phyloP scores from a whole-genome alignment of 2,113 vertebrate genomes.

The Forbesichthys agassizii region DNA sequence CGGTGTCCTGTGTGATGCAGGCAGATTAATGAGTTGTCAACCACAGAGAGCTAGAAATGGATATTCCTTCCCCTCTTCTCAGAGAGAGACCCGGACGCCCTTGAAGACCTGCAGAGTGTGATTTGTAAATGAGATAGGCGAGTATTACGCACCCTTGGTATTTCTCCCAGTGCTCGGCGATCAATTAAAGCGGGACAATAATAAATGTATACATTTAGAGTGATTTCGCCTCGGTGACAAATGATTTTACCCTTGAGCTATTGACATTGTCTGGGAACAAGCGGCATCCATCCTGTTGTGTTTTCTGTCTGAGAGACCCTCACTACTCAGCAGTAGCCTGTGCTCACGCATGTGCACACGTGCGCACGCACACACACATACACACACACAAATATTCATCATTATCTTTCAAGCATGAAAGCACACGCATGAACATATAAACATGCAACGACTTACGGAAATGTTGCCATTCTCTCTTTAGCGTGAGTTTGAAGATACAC shows the following conservation, averaged over 20 bases:
- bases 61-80: slow-evolving; percentile 46
- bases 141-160: slow-evolving; percentile 77
- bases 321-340: slow-evolving; percentile 69
- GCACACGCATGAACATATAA: slow-evolving; percentile 3
- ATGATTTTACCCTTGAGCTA: slow-evolving; percentile 83
- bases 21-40: slow-evolving; percentile 47
- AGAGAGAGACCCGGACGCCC: slow-evolving; percentile 62
- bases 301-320: slow-evolving; percentile 75
- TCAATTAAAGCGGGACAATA: slow-evolving; percentile 81
- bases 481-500: slow-evolving; percentile 2
- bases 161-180: slow-evolving; percentile 72
- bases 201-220: slow-evolving; percentile 83
- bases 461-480: slow-evolving; percentile 11
- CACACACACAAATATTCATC: slow-evolving; percentile 15
- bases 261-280: slow-evolving; percentile 80
- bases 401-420: background rate
- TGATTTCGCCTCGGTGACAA: slow-evolving; percentile 75
- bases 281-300: slow-evolving; percentile 77
- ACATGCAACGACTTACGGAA: background rate
- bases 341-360: background rate
- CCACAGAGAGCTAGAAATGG: slow-evolving; percentile 33
- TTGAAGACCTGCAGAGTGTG: slow-evolving; percentile 71
- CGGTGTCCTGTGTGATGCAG: background rate
- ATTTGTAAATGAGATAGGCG: slow-evolving; percentile 79
- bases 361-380: slow-evolving; percentile 18